These are phyloP conservation scores for Reticulitermes speratus DNA, from an alignment of 1,140 invertebrate species.

Conservation along the genomic window DNA sequence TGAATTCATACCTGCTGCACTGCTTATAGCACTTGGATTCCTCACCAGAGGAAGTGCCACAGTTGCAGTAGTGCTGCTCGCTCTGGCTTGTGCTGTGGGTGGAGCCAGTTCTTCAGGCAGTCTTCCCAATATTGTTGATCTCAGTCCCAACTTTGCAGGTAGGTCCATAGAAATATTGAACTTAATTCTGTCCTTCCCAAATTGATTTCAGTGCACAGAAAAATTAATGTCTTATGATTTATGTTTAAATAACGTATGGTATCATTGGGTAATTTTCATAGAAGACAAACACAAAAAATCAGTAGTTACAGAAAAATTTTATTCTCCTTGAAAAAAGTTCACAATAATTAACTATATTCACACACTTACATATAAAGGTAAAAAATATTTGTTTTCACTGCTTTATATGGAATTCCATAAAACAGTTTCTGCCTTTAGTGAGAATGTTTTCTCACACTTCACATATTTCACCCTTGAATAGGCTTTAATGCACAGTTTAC, in stretches of 20 bases:
- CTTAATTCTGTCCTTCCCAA: neutral
- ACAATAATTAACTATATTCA: too few relatives aligned
- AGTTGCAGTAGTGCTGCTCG: constrained; percentile 31
- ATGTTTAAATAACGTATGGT: too few relatives aligned
- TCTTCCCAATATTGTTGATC: constrained; percentile 37
- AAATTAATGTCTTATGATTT: too few relatives aligned
- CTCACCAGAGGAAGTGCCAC: neutral
- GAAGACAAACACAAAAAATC: too few relatives aligned
- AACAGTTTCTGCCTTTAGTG: neutral
- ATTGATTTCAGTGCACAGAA: too few relatives aligned
- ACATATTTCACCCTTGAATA: neutral
- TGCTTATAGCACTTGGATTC: constrained; percentile 29
- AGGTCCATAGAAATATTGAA: neutral
- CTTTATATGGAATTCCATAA: constrained; percentile 2
- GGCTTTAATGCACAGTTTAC: constrained; percentile 35
- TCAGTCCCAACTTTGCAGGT: constrained; percentile 38
- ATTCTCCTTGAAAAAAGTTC: too few relatives aligned
- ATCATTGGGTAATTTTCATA: too few relatives aligned
- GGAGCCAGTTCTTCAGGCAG: constrained; percentile 36
- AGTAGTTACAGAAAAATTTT: too few relatives aligned
- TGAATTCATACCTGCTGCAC: constrained; percentile 34
- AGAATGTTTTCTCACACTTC: neutral
- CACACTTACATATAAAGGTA: too few relatives aligned
- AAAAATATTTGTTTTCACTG: neutral
- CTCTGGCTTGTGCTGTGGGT: constrained; percentile 27